Conservation (phyloP, 2,888 invertebrate genomes). For the Crioceris asparagi region DNA sequence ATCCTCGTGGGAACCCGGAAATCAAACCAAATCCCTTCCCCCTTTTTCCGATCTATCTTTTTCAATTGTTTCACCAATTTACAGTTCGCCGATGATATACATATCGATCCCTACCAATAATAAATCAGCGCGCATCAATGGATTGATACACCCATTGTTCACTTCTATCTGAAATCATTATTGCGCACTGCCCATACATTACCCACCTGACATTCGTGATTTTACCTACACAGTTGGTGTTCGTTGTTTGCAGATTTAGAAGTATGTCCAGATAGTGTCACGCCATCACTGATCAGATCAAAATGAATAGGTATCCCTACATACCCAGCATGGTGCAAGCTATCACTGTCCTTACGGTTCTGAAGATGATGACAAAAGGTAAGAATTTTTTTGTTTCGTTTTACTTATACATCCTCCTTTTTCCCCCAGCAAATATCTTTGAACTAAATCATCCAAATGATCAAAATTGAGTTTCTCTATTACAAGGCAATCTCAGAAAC, state of each 20-base stretch:
- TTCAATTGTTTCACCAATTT: slow-evolving; percentile 16
- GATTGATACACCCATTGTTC: too few species aligned
- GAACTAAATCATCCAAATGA: too few species aligned
- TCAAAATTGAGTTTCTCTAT: too few species aligned
- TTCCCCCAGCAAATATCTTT: too few species aligned
- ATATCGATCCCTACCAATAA: not conserved
- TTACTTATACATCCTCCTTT: too few species aligned
- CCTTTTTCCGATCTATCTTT: not conserved
- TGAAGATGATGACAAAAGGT: slow-evolving; percentile 75
- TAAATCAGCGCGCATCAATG: too few species aligned
- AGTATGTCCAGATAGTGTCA: slow-evolving; percentile 37
- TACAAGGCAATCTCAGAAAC: too few species aligned
- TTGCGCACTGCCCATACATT: too few species aligned
- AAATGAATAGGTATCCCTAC: slow-evolving; percentile 49
- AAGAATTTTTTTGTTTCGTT: too few species aligned
- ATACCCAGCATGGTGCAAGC: slow-evolving; percentile 68
- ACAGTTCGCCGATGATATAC: slow-evolving; percentile 14
- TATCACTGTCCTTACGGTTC: slow-evolving; percentile 72
- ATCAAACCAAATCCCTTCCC: slow-evolving; percentile 12
- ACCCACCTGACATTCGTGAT: slow-evolving; percentile 7
- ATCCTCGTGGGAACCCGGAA: slow-evolving; percentile 27
- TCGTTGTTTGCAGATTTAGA: slow-evolving; percentile 25
- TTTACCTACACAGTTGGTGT: not conserved
- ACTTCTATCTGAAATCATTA: too few species aligned
- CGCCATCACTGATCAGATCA: slow-evolving; percentile 31